Conservation (phyloP, 2,888 invertebrate genomes). For the Siphlonurus alternatus region DNA sequence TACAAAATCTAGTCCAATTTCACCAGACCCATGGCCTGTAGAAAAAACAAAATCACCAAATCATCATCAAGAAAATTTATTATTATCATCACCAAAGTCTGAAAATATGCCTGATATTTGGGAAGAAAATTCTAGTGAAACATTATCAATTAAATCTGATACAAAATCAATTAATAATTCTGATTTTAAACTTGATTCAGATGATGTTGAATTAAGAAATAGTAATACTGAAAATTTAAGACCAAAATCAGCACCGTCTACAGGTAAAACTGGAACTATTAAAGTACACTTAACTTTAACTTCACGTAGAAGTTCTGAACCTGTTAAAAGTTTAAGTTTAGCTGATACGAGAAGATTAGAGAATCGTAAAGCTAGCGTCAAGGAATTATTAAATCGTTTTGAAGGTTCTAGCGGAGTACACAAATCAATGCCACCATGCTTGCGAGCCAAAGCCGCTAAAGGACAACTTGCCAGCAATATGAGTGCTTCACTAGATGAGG, state of each 20-base stretch:
- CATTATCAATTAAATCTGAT: no score
- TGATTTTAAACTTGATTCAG: neutral
- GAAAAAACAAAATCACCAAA: no score
- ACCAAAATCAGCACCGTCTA: neutral
- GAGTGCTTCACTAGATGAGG: slow-evolving; percentile 44
- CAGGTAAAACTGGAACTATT: neutral
- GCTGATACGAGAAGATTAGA: slow-evolving; percentile 9
- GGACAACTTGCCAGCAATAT: slow-evolving; percentile 34
- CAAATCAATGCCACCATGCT: slow-evolving; percentile 35
- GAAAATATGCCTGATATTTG: no score
- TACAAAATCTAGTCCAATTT: neutral
- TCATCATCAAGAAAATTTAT: no score
- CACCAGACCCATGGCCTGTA: neutral
- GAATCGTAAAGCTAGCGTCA: slow-evolving; percentile 15
- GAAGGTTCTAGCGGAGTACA: slow-evolving; percentile 30
- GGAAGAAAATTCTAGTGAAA: no score
- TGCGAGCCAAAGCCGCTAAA: slow-evolving; percentile 38
- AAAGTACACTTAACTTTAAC: neutral
- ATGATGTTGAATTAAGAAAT: neutral
- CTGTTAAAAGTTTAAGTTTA: slow-evolving; percentile 12
- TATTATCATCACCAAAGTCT: no score
- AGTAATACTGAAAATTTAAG: neutral
- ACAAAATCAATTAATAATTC: neutral
- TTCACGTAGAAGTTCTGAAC: neutral
- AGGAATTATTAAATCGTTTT: slow-evolving; percentile 32